A percentile compares a stretch with the other conserved stretches of the same genome.
These are phyloP conservation scores for Thaumatotibia leucotreta DNA, from an alignment of 1,140 invertebrate species.

Conservation along the genomic window DNA sequence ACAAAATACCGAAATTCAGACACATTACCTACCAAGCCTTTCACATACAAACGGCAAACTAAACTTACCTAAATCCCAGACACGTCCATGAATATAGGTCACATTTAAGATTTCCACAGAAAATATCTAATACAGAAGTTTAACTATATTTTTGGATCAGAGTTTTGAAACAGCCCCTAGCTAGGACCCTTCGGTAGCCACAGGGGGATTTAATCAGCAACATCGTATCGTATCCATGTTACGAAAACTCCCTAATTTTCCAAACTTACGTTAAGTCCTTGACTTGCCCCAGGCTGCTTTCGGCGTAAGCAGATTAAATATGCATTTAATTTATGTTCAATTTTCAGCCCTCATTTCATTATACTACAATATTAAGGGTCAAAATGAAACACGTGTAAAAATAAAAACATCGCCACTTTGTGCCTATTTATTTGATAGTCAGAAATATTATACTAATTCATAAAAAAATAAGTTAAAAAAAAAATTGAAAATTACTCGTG, in stretches of 20 bases:
- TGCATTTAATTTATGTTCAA: neutral
- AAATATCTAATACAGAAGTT: neutral
- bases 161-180: neutral
- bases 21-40: no score
- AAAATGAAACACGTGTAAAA: no score
- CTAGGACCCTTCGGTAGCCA: neutral
- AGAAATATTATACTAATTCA: no score
- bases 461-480: no score
- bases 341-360: no score
- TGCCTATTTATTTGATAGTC: no score
- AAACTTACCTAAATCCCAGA: neutral
- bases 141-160: neutral
- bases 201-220: neutral
- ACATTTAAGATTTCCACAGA: neutral
- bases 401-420: no score
- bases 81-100: neutral
- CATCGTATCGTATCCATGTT: neutral
- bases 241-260: neutral
- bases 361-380: no score
- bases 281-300: neutral
- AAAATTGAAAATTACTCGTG: no score
- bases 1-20: no score
- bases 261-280: neutral
- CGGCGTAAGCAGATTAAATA: neutral
- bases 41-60: no score